Conservation (phyloP, 2,888 invertebrate genomes). For the Aspidiotus rigidus region DNA sequence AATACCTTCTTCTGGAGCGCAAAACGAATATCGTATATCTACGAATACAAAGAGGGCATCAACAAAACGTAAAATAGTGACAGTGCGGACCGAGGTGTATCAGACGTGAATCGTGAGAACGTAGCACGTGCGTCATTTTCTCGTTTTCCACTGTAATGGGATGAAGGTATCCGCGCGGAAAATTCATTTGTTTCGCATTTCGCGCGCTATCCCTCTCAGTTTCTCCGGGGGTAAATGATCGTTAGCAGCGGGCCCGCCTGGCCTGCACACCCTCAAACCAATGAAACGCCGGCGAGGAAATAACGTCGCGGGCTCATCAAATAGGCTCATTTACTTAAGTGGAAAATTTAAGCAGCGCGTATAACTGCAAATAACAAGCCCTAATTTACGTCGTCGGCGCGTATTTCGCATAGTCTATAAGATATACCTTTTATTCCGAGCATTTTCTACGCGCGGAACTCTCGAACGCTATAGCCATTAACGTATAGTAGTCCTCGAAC, state of each 20-base stretch:
- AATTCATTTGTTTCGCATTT: conserved; percentile 34
- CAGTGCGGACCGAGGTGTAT: not conserved
- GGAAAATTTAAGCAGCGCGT: conserved; percentile 27
- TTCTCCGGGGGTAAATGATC: not conserved
- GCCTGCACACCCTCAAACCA: conserved; percentile 18
- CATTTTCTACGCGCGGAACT: conserved; percentile 1
- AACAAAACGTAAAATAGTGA: no score
- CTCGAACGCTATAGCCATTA: conserved; percentile 26
- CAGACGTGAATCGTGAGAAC: conserved; percentile 26
- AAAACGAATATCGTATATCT: no score
- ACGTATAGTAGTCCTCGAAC: conserved; percentile 1
- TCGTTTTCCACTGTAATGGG: conserved; percentile 32
- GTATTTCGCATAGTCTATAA: no score
- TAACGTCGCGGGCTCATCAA: conserved; percentile 31
- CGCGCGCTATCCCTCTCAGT: conserved; percentile 23
- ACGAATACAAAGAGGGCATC: no score
- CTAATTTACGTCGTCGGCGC: conserved; percentile 15
- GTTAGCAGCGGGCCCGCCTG: not conserved
- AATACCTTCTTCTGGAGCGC: no score
- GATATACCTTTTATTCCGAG: conserved; percentile 8
- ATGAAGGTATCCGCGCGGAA: conserved; percentile 32
- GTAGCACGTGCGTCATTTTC: conserved; percentile 29
- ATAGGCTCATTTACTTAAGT: conserved; percentile 33
- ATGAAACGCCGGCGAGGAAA: conserved; percentile 31
- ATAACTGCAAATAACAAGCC: conserved; percentile 16